Conservation (phyloP, 1,140 invertebrate genomes). For the Macrobrachium rosenbergii region DNA sequence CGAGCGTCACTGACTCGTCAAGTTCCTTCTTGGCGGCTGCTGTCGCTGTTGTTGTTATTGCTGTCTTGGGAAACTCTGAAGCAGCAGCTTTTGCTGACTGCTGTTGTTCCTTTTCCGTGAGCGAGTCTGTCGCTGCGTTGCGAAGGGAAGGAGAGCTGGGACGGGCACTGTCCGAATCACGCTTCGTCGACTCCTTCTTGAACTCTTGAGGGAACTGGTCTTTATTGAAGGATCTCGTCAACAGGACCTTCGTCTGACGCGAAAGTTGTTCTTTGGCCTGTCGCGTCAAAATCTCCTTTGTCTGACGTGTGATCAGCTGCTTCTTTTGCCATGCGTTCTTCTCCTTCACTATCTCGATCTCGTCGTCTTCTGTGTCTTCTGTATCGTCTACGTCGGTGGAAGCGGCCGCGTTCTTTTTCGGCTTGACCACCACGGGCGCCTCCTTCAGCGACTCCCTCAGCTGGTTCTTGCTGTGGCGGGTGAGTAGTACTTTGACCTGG, state of each 20-base stretch:
- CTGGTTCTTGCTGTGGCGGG: no score
- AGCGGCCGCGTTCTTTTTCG: neutral
- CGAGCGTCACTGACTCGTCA: no score
- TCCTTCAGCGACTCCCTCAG: neutral
- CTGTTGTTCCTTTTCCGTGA: no score
- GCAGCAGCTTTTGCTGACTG: no score
- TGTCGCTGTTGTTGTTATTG: no score
- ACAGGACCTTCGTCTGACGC: neutral
- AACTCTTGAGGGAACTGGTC: constrained; percentile 15
- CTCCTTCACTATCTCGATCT: constrained; percentile 4
- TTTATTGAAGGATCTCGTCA: neutral
- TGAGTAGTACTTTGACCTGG: no score
- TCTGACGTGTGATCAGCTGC: neutral
- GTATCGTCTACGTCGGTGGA: neutral
- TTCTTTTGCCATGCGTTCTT: neutral
- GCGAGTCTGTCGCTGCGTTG: no score
- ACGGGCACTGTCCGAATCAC: constrained; percentile 9
- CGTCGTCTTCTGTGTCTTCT: neutral
- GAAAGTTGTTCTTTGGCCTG: neutral
- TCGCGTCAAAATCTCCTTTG: neutral
- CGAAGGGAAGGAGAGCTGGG: constrained; percentile 1
- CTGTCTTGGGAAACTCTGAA: no score
- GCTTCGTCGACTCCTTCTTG: constrained; percentile 21
- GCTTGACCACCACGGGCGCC: neutral
- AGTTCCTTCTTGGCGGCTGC: no score